A percentile compares a stretch with the other conserved stretches of the same genome.
These are phyloP conservation scores for Nymphalis c-album DNA, from an alignment of 2,888 invertebrate genomes.

Conservation along the genomic window DNA sequence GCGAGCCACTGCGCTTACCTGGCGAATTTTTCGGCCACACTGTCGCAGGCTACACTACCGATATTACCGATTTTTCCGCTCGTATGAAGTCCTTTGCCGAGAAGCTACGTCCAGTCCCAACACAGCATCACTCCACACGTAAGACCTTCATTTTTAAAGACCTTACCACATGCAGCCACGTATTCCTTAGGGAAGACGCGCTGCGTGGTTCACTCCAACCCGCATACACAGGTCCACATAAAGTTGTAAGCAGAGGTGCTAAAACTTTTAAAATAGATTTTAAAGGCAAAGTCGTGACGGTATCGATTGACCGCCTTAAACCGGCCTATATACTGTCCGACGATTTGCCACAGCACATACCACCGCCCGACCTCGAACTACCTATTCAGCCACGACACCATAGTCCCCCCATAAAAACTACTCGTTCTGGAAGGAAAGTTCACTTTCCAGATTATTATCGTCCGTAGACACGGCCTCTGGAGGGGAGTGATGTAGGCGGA, in stretches of 20 bases:
- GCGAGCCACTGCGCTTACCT: constrained; percentile 39
- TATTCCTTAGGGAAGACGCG: constrained; percentile 41
- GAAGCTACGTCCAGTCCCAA: constrained; percentile 21
- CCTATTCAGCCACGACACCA: neutral
- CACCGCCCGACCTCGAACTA: neutral
- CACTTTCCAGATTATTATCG: constrained; percentile 1
- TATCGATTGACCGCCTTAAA: neutral
- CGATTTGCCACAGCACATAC: neutral
- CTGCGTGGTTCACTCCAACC: neutral
- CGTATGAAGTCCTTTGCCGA: constrained; percentile 12
- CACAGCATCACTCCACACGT: constrained; percentile 33
- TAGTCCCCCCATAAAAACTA: neutral
- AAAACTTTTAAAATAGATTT: neutral
- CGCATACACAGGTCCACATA: neutral
- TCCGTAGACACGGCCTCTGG: constrained; percentile 8
- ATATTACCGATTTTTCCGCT: constrained; percentile 27
- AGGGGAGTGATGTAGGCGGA: constrained; percentile 2
- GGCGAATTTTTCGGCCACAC: constrained; percentile 30
- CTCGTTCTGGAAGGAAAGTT: neutral
- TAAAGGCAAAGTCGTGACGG: neutral
- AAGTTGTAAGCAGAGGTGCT: neutral
- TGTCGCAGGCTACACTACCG: constrained; percentile 5
- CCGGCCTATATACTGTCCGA: neutral
- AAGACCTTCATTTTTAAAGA: constrained; percentile 43
- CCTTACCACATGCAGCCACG: constrained; percentile 35